A percentile compares a stretch with the other conserved stretches of the same genome.
phyloP scores from a whole-genome alignment of 2,797 vertebrate species.

The Gobionotothen gibberifrons region DNA sequence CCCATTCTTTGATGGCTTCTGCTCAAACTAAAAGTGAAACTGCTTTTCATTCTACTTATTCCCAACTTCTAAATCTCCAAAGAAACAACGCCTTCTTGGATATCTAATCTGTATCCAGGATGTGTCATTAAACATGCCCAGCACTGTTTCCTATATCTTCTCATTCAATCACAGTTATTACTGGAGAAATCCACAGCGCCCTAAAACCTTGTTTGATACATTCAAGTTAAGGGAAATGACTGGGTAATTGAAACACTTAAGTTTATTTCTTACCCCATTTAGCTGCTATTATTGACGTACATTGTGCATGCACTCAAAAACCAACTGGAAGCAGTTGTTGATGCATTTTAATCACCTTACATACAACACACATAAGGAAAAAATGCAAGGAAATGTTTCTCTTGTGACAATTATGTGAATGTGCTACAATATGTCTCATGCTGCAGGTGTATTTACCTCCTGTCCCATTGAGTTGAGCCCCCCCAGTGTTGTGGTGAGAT shows the following conservation, averaged over 20 bases:
- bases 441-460: constrained; percentile 48
- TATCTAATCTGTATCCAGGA: not conserved
- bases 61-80: too few species aligned
- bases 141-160: too few species aligned
- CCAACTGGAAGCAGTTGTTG: not conserved
- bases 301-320: not conserved
- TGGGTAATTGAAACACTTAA: too few species aligned
- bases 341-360: not conserved
- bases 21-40: not conserved
- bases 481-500: constrained; percentile 59
- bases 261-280: not conserved
- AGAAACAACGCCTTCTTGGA: not conserved
- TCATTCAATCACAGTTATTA: too few species aligned
- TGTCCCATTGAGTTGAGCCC: constrained; percentile 69
- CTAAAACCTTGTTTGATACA: too few species aligned
- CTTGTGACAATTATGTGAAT: not conserved
- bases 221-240: too few species aligned
- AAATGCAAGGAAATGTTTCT: constrained; percentile 5
- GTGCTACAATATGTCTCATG: not conserved
- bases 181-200: too few species aligned
- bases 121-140: not conserved
- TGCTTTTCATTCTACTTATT: not conserved
- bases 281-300: not conserved
- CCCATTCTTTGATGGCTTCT: not conserved
- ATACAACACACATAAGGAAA: not conserved